Base-by-base conservation (phyloP, 2,113 vertebrate genomes). In the Argyrosomus japonicus region DNA sequence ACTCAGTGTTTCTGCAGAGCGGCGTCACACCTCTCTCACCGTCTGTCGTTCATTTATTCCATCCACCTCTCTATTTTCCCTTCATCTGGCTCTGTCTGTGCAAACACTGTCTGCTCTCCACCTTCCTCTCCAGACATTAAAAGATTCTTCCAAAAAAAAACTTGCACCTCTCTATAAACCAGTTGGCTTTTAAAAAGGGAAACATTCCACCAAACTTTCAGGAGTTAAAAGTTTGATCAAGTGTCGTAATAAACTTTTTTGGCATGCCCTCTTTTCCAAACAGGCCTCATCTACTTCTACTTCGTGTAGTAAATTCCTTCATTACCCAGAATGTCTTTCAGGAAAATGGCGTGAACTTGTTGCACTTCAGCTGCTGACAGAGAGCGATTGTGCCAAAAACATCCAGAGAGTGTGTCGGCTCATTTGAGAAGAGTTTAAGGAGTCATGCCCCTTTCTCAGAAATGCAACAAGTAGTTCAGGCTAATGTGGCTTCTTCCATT, bases 1-100 rank as follows among this genome's bases (percentile, higher is more conserved):
- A 92, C 88, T 88, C 87, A 75, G 72, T 54, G 82, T 85, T 88
- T 85, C 81, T 85, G 74, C 47, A 43, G 75, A 56, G 73, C 10
- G 0, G 12, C 27, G 18, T 61, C 81, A 79, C 76, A 65, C 43
- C 69, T 72, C 68, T 48, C 64, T 36, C 56, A 1, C 51, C 23
- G 36, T 82, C 68, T 5, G 60, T 53, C 71, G 10, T 64, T 64
- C 77, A 53, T 47, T 78, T 80, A 18, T 75, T 83, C 81, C 83
- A 47, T 73, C 61, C 69, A 15, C 21, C 48, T 75, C 65, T 69
- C 61, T 61, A 50, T 68, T 58, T 74, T 77, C 54, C 68, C 27
- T 86, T 71, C 57, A 29, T 73, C 75, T 69, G 63, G 43, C 72
- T 29, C 60, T 2, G 61, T 83, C 77, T 69, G 70, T 32, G 50